A percentile compares a stretch with the other conserved stretches of the same genome.
Evolutionary conservation across 2,888 invertebrate species (phyloP).

Genomic region (Orthosia incerta): DNA sequence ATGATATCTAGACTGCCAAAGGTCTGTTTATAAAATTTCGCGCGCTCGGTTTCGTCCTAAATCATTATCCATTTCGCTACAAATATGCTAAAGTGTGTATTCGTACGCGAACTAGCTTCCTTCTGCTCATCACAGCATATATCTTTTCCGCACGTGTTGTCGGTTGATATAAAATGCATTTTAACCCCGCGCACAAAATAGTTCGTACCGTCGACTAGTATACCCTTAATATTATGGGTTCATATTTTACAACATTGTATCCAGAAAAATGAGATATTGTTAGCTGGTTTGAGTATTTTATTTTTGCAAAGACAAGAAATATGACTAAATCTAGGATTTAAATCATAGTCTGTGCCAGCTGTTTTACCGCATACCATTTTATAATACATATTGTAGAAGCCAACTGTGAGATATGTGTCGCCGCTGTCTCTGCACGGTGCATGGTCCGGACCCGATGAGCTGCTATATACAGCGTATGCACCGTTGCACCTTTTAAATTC

Average conservation of each 20-base stretch:
- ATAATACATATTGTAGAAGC: slow-evolving; percentile 41
- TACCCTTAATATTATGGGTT: slow-evolving; percentile 18
- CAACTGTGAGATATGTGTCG: slow-evolving; percentile 42
- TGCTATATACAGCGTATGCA: slow-evolving; percentile 46
- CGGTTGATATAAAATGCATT: too few relatives aligned
- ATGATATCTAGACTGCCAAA: too few relatives aligned
- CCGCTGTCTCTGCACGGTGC: slow-evolving; percentile 1
- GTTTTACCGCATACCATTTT: slow-evolving; percentile 41
- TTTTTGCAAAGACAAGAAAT: slow-evolving; percentile 44
- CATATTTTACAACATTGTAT: slow-evolving; percentile 44
- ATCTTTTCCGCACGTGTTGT: too few relatives aligned
- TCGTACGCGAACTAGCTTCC: too few relatives aligned
- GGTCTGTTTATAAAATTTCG: too few relatives aligned
- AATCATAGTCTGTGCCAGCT: slow-evolving; percentile 38
- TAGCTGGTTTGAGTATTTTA: slow-evolving; percentile 34
- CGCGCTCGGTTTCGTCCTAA: too few relatives aligned
- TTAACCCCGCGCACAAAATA: too few relatives aligned
- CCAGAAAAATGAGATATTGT: slow-evolving; percentile 38
- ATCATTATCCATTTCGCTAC: too few relatives aligned
- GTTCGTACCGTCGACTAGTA: too few relatives aligned
- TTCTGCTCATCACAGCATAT: too few relatives aligned
- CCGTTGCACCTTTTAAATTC: slow-evolving; percentile 50
- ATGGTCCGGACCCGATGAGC: slow-evolving; percentile 34
- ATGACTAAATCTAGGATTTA: slow-evolving; percentile 27
- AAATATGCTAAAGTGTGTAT: too few relatives aligned